These are phyloP conservation scores for Nasonia vitripennis DNA, from an alignment of 1,140 invertebrate species.

Conservation along the genomic window DNA sequence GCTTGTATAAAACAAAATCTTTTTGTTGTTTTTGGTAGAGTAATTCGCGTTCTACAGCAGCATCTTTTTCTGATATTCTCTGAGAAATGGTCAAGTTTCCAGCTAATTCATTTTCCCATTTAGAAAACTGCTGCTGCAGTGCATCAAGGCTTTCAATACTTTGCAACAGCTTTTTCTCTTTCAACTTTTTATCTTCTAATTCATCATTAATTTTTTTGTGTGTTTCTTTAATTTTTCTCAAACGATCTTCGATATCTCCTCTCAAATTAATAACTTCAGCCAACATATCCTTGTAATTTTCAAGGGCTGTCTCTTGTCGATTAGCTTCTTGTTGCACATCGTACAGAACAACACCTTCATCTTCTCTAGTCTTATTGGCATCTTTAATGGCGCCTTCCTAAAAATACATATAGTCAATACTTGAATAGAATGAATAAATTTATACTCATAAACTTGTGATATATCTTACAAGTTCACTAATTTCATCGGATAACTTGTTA, in stretches of 20 bases:
- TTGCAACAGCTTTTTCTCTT: conserved; percentile 66
- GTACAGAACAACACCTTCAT: conserved; percentile 71
- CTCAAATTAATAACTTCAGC: conserved; percentile 69
- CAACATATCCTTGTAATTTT: conserved; percentile 73
- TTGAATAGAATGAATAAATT: conserved; percentile 11
- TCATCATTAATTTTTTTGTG: conserved; percentile 66
- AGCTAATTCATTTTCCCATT: conserved; percentile 75
- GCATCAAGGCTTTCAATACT: conserved; percentile 71
- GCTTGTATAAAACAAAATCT: conserved; percentile 75
- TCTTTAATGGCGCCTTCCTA: conserved; percentile 69
- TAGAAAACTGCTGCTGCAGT: conserved; percentile 71
- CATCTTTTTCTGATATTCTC: conserved; percentile 75
- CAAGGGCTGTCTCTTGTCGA: conserved; percentile 74
- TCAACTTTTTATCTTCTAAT: conserved; percentile 66
- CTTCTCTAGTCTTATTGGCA: conserved; percentile 70
- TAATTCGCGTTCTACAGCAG: conserved; percentile 70
- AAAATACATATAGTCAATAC: conserved; percentile 36
- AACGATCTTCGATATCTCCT: conserved; percentile 64
- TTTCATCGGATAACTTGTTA: conserved; percentile 76
- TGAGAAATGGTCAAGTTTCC: conserved; percentile 73
- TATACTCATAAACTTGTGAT: conserved; percentile 9
- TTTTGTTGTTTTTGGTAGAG: conserved; percentile 75
- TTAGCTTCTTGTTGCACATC: conserved; percentile 74
- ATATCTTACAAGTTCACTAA: conserved; percentile 75
- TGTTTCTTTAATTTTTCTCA: conserved; percentile 65